These are phyloP conservation scores for Oligia latruncula DNA, from an alignment of 2,888 invertebrate species.

Conservation along the genomic window DNA sequence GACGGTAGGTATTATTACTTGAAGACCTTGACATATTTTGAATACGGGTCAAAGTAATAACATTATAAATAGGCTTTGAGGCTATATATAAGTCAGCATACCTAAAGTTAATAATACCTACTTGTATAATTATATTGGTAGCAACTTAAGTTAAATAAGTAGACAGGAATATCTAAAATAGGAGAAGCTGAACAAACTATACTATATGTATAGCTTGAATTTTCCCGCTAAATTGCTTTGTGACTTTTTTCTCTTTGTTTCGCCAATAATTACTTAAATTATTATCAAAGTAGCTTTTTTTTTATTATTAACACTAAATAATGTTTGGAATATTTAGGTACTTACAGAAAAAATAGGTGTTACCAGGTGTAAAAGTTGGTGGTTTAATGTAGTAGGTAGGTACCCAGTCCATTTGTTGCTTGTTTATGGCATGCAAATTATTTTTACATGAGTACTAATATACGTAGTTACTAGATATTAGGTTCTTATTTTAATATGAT, in stretches of 20 bases:
- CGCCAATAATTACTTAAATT: neutral
- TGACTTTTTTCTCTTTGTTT: neutral
- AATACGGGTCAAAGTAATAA: constrained; percentile 27
- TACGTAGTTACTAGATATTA: neutral
- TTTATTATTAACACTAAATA: neutral
- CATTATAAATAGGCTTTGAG: constrained; percentile 4
- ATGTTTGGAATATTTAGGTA: too few species aligned
- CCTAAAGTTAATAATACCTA: constrained; percentile 3
- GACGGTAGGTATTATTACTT: constrained; percentile 16
- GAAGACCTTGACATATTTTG: constrained; percentile 52
- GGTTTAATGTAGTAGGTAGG: too few species aligned
- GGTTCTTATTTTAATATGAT: neutral
- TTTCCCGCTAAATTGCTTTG: neutral
- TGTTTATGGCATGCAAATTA: neutral
- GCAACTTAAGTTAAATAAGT: neutral
- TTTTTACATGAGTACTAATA: neutral
- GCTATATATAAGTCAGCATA: neutral
- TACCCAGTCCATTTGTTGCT: too few species aligned
- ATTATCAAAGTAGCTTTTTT: neutral
- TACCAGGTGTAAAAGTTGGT: too few species aligned
- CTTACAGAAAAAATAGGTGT: too few species aligned
- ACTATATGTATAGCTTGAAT: neutral
- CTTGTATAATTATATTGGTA: neutral
- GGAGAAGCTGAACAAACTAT: neutral
- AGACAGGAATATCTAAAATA: too few species aligned